Evolutionary conservation across 2,113 vertebrate species (phyloP).

Genomic region (Hemicordylus capensis): DNA sequence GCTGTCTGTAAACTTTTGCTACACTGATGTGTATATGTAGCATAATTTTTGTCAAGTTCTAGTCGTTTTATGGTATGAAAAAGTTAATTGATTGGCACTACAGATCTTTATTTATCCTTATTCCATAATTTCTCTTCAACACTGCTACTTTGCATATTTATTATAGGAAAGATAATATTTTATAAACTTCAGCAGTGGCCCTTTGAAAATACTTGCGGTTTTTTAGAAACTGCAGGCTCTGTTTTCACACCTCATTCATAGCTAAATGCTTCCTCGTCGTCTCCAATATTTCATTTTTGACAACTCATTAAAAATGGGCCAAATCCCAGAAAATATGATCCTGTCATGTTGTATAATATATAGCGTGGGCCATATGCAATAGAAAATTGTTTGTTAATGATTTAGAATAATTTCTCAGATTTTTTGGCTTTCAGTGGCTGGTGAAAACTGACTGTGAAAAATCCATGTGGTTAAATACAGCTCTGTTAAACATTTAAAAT

Average conservation of each 20-base stretch:
- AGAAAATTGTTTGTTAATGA: constrained; percentile 65
- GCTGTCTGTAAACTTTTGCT: neutral
- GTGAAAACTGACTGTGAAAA: constrained; percentile 61
- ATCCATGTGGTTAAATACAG: constrained; percentile 71
- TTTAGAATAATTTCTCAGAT: constrained; percentile 71
- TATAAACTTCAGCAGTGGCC: constrained; percentile 17
- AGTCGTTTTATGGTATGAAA: neutral
- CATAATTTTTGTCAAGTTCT: neutral
- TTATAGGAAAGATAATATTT: constrained; percentile 46
- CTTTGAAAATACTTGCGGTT: constrained; percentile 40
- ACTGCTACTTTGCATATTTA: constrained; percentile 36
- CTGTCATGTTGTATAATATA: constrained; percentile 60
- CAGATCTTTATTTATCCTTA: constrained; percentile 10
- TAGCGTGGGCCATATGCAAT: constrained; percentile 50
- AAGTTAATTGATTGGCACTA: constrained; percentile 14
- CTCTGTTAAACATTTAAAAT: constrained; percentile 76
- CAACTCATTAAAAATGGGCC: constrained; percentile 74
- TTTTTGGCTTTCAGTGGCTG: constrained; percentile 62
- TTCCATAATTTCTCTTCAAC: neutral
- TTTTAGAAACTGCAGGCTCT: constrained; percentile 24
- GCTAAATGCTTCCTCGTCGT: constrained; percentile 67
- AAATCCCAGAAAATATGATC: constrained; percentile 70
- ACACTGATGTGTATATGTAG: neutral
- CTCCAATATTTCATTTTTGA: constrained; percentile 74
- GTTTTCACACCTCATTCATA: constrained; percentile 56